These are phyloP conservation scores for Symphodus melops DNA, from an alignment of 2,113 vertebrate genomes.

Conservation along the genomic window DNA sequence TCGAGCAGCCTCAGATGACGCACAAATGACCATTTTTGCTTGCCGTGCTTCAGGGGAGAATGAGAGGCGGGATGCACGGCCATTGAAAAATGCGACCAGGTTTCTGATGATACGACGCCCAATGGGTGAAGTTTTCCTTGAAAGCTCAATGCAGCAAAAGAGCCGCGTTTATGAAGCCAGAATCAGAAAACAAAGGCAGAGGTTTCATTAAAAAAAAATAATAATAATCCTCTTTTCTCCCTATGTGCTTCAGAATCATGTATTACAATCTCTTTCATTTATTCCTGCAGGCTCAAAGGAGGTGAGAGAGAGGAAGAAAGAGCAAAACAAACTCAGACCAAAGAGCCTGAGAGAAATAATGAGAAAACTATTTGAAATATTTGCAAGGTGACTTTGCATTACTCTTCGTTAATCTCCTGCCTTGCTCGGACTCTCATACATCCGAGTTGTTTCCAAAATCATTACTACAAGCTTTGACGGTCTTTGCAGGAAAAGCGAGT, in stretches of 20 bases:
- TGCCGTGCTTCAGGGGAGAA: too few species aligned
- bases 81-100: too few species aligned
- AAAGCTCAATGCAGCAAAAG: background rate
- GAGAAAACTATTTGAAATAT: slow-evolving; percentile 44
- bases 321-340: background rate
- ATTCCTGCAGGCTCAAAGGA: slow-evolving; percentile 39
- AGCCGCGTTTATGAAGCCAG: background rate
- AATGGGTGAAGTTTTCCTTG: background rate
- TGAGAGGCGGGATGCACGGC: too few species aligned
- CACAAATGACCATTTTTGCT: too few species aligned
- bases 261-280: slow-evolving; percentile 42
- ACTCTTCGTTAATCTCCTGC: slow-evolving; percentile 47
- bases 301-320: background rate
- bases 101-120: too few species aligned
- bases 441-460: slow-evolving; percentile 24
- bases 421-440: slow-evolving; percentile 18
- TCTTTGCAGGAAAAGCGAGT: slow-evolving; percentile 6
- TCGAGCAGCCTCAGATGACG: too few species aligned
- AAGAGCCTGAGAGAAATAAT: slow-evolving; percentile 35
- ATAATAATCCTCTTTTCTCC: background rate
- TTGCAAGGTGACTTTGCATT: slow-evolving; percentile 31
- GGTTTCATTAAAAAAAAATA: background rate
- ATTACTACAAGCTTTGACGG: slow-evolving; percentile 15
- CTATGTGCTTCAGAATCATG: slow-evolving; percentile 34
- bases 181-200: slow-evolving; percentile 18